Evolutionary conservation across 2,113 vertebrate species (phyloP), one percentile per base, ranked within the genome.

Genomic region (Alouatta palliata): DNA sequence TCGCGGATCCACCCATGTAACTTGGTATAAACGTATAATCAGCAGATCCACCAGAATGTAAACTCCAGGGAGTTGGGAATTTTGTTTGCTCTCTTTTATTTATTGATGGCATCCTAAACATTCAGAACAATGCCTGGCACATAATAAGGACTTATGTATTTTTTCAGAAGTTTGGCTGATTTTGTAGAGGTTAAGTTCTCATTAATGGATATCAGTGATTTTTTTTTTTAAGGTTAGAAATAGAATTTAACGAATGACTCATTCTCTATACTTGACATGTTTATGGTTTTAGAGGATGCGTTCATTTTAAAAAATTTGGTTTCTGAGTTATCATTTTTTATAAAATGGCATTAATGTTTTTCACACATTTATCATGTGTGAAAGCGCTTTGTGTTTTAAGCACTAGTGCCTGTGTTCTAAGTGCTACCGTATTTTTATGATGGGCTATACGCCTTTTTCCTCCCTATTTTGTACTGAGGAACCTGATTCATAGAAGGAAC

Each of bases 221-320:
- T 54, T 56, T 16, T 16, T 66, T 45, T 85, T 11, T 40, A 93
- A 79, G 23, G 8, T 68, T 92, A 54, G 52, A 81, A 87, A 85
- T 52, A 81, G 25, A 54, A 40, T 91, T 96, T 94, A 90, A 92
- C 56, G 75, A 91, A 17, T 56, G 54, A 88, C 21, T 52, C 75
- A 20, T 88, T 96, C n/a, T 93, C 43, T 95, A 23, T 49, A 37
- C 8, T 76, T 88, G 19, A 85, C 21, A 14, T 94, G 54, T 83
- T 94, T 84, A 47, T 94, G n/a, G 20, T 95, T 93, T 94, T 61
- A 91, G 66, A 94, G 40, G 40, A 93, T 64, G 71, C 77, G 56
- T 21, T 81, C 19, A 80, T 68, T 84, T 95, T 43, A 66, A 71
- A 80, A 52, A 68, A 16, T 71, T 89, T 66, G 14, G 70, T 91